Evolutionary conservation across 1,140 invertebrate genomes (phyloP), one percentile per base, ranked within the genome.

Genomic region (Drosophila gunungcola): DNA sequence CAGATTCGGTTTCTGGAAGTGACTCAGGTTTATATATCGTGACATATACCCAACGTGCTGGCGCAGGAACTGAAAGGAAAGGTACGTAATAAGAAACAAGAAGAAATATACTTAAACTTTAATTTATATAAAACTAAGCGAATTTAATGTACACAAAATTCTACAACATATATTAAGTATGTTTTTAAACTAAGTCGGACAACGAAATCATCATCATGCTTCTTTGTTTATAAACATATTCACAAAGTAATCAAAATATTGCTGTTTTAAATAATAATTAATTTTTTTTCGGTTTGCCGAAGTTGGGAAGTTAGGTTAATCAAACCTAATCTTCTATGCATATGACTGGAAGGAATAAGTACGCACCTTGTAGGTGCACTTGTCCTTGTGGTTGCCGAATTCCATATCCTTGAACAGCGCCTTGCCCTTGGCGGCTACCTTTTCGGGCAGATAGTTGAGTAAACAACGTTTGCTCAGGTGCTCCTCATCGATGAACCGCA

Each of bases 401-500:
- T 83, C 64, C 46, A 91, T 52, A 34, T 91, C 67, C 34, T 73
- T 92, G 34, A 94, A 69, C 27, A 93, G 76, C 10, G 45, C 68
- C 21, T 83, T 91, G 46, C 91, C 86, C 21, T 88, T 42, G 13
- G 48, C 32, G 3, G 79, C 84, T 12, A 94, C 81, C 76, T 93
- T 93, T 56, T 93, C 90, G 3, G 95, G 95, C 64, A 95, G 91
- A 49, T 95, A 93, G 69, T 93, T 93, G 21, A 93, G 90, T 49
- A 94, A 91, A 83, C 90, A 91, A 3, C 94, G 93, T 41, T 93
- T 94, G 45, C 94, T 94, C 25, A 95, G 76, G 79, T 94, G 94
- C 11, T 94, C 94, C 90, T 95, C 95, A 73, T 93, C 92, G 7
- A 93, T 93, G 75, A 94, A 94, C 70, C 95, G 93, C 34, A 95